phyloP scores from a whole-genome alignment of 30 jellyfish, hydroid and myxozoan genomes.

The Aurelia aurita region DNA sequence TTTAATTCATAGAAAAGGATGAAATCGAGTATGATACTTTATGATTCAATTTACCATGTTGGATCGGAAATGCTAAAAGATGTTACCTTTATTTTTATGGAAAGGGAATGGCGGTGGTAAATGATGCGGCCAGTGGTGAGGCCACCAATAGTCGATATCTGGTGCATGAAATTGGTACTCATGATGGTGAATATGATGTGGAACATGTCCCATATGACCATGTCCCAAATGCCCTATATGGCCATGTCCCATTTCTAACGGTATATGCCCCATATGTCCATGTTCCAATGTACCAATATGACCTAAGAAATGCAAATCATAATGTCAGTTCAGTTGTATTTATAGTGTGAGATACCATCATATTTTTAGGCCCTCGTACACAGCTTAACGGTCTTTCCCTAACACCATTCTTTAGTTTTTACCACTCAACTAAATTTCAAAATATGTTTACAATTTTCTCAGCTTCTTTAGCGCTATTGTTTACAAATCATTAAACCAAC shows the following conservation, averaged over 20 bases:
- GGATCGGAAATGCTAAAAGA: too few relatives aligned
- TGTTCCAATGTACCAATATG: background rate
- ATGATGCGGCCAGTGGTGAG: conserved; percentile 64
- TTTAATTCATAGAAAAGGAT: too few relatives aligned
- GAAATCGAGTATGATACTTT: too few relatives aligned
- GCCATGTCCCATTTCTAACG: background rate
- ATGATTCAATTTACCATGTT: too few relatives aligned
- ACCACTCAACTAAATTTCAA: too few relatives aligned
- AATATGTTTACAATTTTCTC: too few relatives aligned
- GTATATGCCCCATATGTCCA: conserved; percentile 4
- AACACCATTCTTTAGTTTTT: too few relatives aligned
- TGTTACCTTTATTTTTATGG: conserved; percentile 48
- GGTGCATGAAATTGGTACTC: conserved; percentile 68
- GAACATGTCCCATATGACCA: background rate
- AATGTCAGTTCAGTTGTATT: background rate
- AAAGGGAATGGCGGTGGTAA: conserved; percentile 75
- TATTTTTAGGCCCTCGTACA: too few relatives aligned
- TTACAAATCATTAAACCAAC: background rate
- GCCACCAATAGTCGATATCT: conserved; percentile 70
- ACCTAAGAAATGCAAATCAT: background rate
- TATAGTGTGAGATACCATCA: too few relatives aligned
- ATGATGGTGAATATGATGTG: conserved; percentile 28
- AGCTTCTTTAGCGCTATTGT: background rate
- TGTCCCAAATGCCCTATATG: background rate
- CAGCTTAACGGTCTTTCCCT: too few relatives aligned